These are phyloP conservation scores for Digitonthophagus gazella DNA, from an alignment of 2,888 invertebrate genomes.

Conservation along the genomic window DNA sequence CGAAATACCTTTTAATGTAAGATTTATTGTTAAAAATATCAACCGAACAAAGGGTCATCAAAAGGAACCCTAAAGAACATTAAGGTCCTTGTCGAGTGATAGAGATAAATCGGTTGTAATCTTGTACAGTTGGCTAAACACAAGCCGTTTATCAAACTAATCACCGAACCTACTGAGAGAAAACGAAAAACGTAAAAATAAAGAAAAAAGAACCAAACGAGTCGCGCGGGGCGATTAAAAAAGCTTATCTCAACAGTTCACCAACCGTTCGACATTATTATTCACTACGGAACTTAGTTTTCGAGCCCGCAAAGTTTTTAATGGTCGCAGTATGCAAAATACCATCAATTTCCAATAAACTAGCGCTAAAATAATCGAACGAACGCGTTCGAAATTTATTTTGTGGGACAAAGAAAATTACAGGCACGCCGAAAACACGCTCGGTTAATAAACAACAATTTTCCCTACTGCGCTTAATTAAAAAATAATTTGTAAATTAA, in stretches of 20 bases:
- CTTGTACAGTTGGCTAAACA: conserved; percentile 27
- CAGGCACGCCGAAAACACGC: neutral
- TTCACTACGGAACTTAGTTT: neutral
- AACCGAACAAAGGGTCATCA: neutral
- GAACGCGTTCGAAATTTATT: neutral
- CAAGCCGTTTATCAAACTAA: conserved; percentile 28
- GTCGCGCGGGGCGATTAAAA: neutral
- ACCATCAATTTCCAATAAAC: neutral
- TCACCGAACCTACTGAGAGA: conserved; percentile 25
- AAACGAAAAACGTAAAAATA: conserved; percentile 13
- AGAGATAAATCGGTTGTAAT: conserved; percentile 26
- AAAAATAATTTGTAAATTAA: neutral
- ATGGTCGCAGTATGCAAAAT: neutral
- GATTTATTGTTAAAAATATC: neutral
- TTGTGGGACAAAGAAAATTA: neutral
- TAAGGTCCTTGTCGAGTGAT: conserved; percentile 16
- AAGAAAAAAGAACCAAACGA: neutral
- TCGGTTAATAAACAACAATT: neutral
- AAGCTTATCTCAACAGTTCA: neutral
- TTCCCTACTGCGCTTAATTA: neutral
- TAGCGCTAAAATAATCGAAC: neutral
- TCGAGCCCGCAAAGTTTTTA: neutral
- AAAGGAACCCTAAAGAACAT: conserved; percentile 11
- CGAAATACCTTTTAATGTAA: neutral
- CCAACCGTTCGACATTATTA: neutral